Base-by-base conservation (phyloP, 2,888 invertebrate genomes). In the Monochamus alternatus region DNA sequence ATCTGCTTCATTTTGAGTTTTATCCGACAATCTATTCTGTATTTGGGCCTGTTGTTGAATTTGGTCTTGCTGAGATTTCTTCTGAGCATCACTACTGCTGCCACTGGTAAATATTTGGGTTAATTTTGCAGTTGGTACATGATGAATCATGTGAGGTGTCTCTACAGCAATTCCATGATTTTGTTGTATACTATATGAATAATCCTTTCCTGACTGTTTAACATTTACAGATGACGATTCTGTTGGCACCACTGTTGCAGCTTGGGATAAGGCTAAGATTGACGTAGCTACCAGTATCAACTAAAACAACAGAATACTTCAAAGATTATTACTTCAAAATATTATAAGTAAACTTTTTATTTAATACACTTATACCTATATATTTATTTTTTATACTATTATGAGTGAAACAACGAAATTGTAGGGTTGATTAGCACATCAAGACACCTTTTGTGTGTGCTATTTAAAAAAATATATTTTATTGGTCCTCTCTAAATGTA, bases 191-290 rank as follows among this genome's bases (percentile, higher is more conserved):
- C 79, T 79, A 75, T 84, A 84, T 0, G 82, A 79, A 69, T 81
- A 84, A 63, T 84, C 84, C 12, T 77, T 68, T 31, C 81, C 82
- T 22, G 80, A 79, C 22, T 80, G 78, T 75, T 84, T 80, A 4
- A 84, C 83, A 72, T 81, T 79, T 12, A 84, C 83, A 0, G 82
- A 73, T 3, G 84, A 81, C 7, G 82, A 79, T 22, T 84, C 82
- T 52, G 82, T 51, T 9, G 83, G 84, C 10, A 80, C 62, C n/a
- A 81, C 76, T 3, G 81, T 73, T 30, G 81, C 81, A 12, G 78
- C 12, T 14, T 74, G 72, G 10, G 69, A 69, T 12, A 75, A 55
- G 47, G 73, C 74, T 22, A 75, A 51, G 43, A 77, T 62, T 43
- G 68, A 69, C 14, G 67, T 74, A 52, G 63, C 60, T 47, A 62